phyloP scores from a whole-genome alignment of 2,113 vertebrate species.

The Percina caprodes region DNA sequence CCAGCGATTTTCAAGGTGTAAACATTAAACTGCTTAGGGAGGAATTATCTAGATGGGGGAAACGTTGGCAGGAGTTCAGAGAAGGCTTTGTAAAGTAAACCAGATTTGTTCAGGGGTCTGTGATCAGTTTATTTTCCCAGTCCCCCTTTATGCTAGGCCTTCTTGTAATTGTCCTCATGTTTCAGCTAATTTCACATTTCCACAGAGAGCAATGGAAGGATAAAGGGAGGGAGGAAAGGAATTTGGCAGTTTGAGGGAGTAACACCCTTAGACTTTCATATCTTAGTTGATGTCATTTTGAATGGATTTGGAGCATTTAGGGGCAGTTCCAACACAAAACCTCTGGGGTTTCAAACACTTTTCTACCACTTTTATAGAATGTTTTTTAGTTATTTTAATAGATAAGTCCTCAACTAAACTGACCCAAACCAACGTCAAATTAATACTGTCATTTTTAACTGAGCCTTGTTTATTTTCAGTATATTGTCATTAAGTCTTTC shows the following conservation, averaged over 20 bases:
- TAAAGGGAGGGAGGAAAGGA: slow-evolving; percentile 52
- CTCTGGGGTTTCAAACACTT: slow-evolving; percentile 36
- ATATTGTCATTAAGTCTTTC: not conserved
- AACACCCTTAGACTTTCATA: slow-evolving; percentile 49
- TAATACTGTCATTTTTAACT: not conserved
- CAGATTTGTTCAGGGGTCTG: slow-evolving; percentile 80
- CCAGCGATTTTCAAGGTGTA: slow-evolving; percentile 75
- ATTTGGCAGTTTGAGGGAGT: slow-evolving; percentile 58
- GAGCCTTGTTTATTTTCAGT: too few relatives aligned
- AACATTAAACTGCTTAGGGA: slow-evolving; percentile 76
- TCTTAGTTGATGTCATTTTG: slow-evolving; percentile 63
- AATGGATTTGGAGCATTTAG: slow-evolving; percentile 43
- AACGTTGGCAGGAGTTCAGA: slow-evolving; percentile 80
- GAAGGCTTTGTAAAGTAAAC: slow-evolving; percentile 80
- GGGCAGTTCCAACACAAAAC: slow-evolving; percentile 33
- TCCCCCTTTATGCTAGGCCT: slow-evolving; percentile 66
- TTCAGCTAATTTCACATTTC: slow-evolving; percentile 83
- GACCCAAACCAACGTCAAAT: not conserved
- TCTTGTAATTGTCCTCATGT: slow-evolving; percentile 80
- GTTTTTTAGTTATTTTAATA: slow-evolving; percentile 5
- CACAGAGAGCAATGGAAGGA: slow-evolving; percentile 61
- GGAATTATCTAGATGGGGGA: slow-evolving; percentile 60
- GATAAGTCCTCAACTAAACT: not conserved
- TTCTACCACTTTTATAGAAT: not conserved
- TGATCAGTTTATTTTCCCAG: slow-evolving; percentile 81